Evolutionary conservation across 2,888 invertebrate species (phyloP).

Genomic region (Resseliella maxima): DNA sequence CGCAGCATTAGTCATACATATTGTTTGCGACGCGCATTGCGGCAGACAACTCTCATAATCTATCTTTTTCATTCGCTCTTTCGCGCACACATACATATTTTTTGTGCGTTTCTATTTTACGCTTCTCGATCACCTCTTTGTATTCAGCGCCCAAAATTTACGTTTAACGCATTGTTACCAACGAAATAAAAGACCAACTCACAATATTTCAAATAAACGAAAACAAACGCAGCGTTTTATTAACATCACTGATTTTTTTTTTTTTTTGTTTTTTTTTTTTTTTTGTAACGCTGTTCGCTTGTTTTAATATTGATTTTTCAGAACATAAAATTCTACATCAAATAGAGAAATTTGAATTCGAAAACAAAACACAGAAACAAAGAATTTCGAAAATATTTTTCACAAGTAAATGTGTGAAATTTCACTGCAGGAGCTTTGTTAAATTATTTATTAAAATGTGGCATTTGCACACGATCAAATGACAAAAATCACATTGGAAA

Average conservation of each 20-base stretch:
- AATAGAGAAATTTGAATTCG: neutral
- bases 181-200: neutral
- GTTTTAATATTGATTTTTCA: constrained; percentile 14
- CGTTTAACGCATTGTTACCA: constrained; percentile 35
- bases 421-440: neutral
- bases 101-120: neutral
- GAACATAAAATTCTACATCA: neutral
- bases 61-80: neutral
- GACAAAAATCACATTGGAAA: neutral
- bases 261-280: neutral
- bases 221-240: constrained; percentile 6
- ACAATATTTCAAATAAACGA: neutral
- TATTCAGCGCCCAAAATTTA: neutral
- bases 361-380: neutral
- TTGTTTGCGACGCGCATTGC: neutral
- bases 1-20: constrained; percentile 47
- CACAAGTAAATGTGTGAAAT: neutral
- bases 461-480: constrained; percentile 8
- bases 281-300: neutral
- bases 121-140: neutral
- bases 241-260: neutral
- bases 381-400: no score
- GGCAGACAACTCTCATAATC: neutral
- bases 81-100: neutral
- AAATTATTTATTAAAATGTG: neutral